Conservation (phyloP, 2,888 invertebrate species). For the Ectemnius lituratus region DNA sequence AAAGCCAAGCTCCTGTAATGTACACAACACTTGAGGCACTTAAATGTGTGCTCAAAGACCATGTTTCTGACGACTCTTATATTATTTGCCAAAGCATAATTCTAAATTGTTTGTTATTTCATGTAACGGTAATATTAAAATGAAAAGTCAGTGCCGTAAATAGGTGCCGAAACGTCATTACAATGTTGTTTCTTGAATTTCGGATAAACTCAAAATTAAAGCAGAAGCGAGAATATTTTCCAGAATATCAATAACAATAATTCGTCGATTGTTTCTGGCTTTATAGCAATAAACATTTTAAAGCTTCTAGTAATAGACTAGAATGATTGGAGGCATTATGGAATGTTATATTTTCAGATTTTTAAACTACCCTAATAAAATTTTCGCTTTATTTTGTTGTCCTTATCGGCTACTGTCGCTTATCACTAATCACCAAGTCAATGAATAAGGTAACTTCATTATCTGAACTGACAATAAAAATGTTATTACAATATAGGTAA, state of each 20-base stretch:
- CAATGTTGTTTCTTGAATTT: conserved; percentile 28
- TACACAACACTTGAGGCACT: conserved; percentile 78
- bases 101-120: conserved; percentile 73
- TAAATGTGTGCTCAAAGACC: conserved; percentile 77
- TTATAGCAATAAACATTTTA: conserved; percentile 46
- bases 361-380: conserved; percentile 32
- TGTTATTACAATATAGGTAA: conserved; percentile 19
- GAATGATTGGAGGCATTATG: conserved; percentile 58
- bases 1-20: conserved; percentile 78
- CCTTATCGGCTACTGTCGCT: conserved; percentile 7
- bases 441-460: conserved; percentile 32
- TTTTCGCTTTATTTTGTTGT: conserved; percentile 10
- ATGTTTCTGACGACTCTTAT: conserved; percentile 66
- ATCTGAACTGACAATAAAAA: conserved; percentile 28
- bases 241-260: conserved; percentile 68
- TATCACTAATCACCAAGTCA: conserved; percentile 26
- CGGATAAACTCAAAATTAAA: conserved; percentile 44
- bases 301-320: conserved; percentile 64
- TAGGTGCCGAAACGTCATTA: conserved; percentile 61
- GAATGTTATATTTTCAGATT: conserved; percentile 59
- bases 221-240: conserved; percentile 52
- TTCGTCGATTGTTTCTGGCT: conserved; percentile 29
- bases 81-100: conserved; percentile 74
- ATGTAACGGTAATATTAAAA: conserved; percentile 72
- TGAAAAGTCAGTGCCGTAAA: conserved; percentile 72